phyloP scores from a whole-genome alignment of 2,113 vertebrate species.

The Hucho hucho region DNA sequence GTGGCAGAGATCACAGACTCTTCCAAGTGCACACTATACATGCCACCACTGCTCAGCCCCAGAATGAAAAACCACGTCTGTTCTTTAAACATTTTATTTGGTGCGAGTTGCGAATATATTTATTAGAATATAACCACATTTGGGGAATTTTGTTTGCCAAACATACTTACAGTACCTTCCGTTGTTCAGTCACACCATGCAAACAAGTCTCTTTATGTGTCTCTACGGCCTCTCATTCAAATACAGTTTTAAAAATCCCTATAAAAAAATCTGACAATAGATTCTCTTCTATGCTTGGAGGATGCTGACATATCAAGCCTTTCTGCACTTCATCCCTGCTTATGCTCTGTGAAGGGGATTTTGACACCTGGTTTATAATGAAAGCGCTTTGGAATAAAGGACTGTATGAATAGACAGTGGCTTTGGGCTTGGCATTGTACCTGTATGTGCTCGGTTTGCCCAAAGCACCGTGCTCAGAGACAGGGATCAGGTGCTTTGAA shows the following conservation, averaged over 20 bases:
- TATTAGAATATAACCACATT: background rate
- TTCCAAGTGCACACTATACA: background rate
- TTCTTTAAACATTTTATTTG: no score
- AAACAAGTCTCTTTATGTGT: conserved; percentile 13
- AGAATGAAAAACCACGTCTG: background rate
- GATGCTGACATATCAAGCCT: conserved; percentile 23
- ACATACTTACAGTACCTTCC: background rate
- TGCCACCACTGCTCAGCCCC: background rate
- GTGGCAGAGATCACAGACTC: background rate
- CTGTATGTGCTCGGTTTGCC: conserved; percentile 2
- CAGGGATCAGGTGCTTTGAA: conserved; percentile 11
- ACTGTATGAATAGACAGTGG: conserved; percentile 14
- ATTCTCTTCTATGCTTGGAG: conserved; percentile 23
- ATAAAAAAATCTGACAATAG: conserved; percentile 35
- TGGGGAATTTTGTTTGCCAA: background rate
- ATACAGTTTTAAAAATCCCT: conserved; percentile 28
- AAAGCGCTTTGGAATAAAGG: conserved; percentile 13
- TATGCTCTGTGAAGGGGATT: conserved; percentile 5
- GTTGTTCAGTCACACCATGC: background rate
- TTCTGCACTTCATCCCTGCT: conserved; percentile 6
- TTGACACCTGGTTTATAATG: conserved; percentile 14
- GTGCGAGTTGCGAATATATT: background rate
- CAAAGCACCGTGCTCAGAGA: conserved; percentile 7
- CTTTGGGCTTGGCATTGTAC: conserved; percentile 3
- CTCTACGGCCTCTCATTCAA: conserved; percentile 29